phyloP scores from a whole-genome alignment of 2,797 vertebrate genomes.

The Ataeniobius toweri region DNA sequence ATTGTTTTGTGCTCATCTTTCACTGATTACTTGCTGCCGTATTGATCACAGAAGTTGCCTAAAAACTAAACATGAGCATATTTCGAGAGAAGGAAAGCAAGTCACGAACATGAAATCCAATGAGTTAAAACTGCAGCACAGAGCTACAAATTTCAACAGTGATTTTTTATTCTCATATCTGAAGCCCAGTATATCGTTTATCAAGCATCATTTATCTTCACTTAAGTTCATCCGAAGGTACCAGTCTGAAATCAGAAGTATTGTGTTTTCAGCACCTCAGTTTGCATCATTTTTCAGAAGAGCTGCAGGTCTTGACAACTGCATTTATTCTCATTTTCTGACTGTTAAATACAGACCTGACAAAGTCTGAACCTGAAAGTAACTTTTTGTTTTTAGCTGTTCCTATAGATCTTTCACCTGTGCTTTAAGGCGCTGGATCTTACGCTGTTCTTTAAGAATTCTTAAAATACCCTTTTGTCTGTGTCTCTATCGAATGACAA shows the following conservation, averaged over 20 bases:
- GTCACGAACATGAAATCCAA: not conserved
- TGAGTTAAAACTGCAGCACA: not conserved
- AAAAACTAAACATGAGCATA: not conserved
- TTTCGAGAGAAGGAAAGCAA: not conserved
- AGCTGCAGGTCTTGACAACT: not conserved
- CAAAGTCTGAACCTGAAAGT: not conserved
- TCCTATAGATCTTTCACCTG: not conserved
- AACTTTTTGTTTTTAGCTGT: not conserved
- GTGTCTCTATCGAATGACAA: not conserved
- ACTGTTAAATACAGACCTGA: not conserved
- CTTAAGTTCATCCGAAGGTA: not conserved
- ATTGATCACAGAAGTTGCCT: constrained; percentile 4
- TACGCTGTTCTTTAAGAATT: not conserved
- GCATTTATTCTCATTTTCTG: not conserved
- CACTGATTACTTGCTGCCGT: not conserved
- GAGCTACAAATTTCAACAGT: not conserved
- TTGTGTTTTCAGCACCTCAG: constrained; percentile 2
- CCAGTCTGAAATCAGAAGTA: constrained; percentile 3
- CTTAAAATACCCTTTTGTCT: not conserved
- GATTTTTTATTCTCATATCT: not conserved
- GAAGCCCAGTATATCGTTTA: not conserved
- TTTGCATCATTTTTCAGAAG: not conserved
- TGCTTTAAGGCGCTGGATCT: not conserved
- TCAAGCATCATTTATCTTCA: not conserved
- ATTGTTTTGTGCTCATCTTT: constrained; percentile 4